Evolutionary conservation across 2,797 vertebrate genomes (phyloP).

Genomic region (Sus cebifrons): DNA sequence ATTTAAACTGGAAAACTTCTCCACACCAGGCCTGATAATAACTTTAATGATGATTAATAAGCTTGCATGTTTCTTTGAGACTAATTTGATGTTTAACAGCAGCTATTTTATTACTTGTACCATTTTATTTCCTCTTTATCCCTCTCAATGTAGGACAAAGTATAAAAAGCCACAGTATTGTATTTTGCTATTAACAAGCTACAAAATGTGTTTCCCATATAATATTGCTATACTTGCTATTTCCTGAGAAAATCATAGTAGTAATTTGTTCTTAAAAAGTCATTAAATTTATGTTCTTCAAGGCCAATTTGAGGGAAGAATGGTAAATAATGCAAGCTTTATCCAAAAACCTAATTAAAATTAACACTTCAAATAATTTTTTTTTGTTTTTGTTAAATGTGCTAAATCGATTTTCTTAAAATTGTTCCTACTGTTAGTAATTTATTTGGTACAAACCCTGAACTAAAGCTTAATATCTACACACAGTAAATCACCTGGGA

Average conservation of each 20-base stretch:
- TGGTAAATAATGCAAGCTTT: not conserved
- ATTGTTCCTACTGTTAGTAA: not conserved
- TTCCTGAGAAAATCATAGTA: conserved; percentile 38
- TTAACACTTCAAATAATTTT: conserved; percentile 35
- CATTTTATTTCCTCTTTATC: conserved; percentile 7
- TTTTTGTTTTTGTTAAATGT: conserved; percentile 39
- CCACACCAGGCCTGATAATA: not conserved
- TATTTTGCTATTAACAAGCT: conserved; percentile 37
- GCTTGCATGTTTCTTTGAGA: not conserved
- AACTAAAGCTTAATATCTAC: conserved; percentile 21
- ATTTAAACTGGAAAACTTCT: not conserved
- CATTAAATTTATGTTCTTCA: conserved; percentile 68
- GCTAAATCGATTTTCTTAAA: conserved; percentile 1
- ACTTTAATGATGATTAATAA: conserved; percentile 49
- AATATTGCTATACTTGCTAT: not conserved
- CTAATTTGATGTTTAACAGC: conserved; percentile 42
- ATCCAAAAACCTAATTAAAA: conserved; percentile 70
- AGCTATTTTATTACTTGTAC: conserved; percentile 42
- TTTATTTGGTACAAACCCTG: conserved; percentile 11
- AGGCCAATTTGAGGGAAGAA: conserved; percentile 41
- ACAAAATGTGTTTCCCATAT: not conserved
- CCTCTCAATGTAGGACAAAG: not conserved
- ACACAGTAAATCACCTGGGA: conserved; percentile 72
- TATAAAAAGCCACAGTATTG: not conserved
- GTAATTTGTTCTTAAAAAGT: not conserved